A percentile compares a stretch with the other conserved stretches of the same genome.
These are phyloP conservation scores for Diorhabda carinulata DNA, from an alignment of 1,140 invertebrate genomes.

Conservation along the genomic window DNA sequence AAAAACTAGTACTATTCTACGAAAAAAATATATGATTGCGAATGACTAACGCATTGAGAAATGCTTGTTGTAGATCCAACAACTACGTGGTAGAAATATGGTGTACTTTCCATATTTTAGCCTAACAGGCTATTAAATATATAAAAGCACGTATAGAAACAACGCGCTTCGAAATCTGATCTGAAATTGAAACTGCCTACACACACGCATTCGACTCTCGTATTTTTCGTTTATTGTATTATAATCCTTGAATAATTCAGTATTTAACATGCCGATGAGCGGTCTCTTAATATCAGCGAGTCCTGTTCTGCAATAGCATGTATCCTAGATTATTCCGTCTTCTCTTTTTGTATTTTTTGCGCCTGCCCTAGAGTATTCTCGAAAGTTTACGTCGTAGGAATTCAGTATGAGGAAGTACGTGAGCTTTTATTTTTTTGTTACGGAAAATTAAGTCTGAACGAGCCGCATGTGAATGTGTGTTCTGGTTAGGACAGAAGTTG, in stretches of 20 bases:
- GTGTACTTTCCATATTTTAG: no score
- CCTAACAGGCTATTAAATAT: no score
- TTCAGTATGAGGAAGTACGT: slow-evolving; percentile 2
- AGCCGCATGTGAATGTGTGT: slow-evolving; percentile 1
- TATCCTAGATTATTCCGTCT: background rate
- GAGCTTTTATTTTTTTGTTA: slow-evolving; percentile 1
- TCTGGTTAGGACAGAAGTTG: slow-evolving; percentile 1
- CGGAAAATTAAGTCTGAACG: slow-evolving; percentile 2
- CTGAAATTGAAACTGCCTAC: no score
- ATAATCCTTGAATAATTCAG: background rate
- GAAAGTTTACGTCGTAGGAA: background rate
- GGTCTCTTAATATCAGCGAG: background rate
- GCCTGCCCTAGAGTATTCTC: background rate
- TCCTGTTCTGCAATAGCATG: background rate
- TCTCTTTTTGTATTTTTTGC: slow-evolving; percentile 3
- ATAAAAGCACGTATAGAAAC: no score
- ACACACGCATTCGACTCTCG: no score
- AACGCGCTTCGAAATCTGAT: no score
- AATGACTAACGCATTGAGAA: no score
- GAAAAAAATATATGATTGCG: no score
- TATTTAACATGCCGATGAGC: background rate
- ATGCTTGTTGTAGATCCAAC: no score
- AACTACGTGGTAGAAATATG: no score
- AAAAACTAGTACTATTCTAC: no score
- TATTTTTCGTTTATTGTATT: no score